Evolutionary conservation across 1,140 invertebrate genomes (phyloP), one percentile per base, ranked within the genome.

Genomic region (Triops cancriformis): DNA sequence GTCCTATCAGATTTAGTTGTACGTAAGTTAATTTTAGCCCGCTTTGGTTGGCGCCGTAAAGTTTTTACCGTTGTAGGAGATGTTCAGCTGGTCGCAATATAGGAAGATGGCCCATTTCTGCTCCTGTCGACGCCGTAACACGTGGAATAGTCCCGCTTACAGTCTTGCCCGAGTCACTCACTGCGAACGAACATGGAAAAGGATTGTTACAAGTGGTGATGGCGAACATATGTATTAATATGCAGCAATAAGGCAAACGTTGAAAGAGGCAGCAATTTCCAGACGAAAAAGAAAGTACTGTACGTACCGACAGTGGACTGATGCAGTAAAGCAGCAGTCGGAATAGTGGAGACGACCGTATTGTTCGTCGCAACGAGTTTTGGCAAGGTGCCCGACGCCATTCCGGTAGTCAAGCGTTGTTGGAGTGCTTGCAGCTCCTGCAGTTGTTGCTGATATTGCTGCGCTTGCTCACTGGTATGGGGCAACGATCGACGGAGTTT

Each of bases 401-500:
- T 64, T 64, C 73, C 73, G 1, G 27, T 18, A 7, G 27, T 84
- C 85, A 72, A 82, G 82, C 81, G 83, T 82, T 72, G 84, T 82
- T 51, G 84, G 82, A 64, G 78, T 82, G 64, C 82, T 78, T 28
- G 83, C 82, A 72, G 83, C 83, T 37, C 82, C 82, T 82, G 80
- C 31, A 74, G 75, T 72, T 80, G 79, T 45, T 80, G 76, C 72
- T 81, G 76, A 18, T 74, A 37, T 72, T 81, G 79, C 74, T 80
- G 80, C 37, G 79, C 74, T 74, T 81, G 77, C 64, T 73, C 80
- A 42, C 77, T 73, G 41, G 76, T 79, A 43, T 82, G 82, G 26
- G 83, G 83, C 43, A 84, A 79, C 14, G 83, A 80, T 75, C 85
- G 82, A 75, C 83, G 82, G 74, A 85, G 84, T 81, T 87, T 86